phyloP scores from a whole-genome alignment of 2,888 invertebrate genomes.

The Alcis repandata region DNA sequence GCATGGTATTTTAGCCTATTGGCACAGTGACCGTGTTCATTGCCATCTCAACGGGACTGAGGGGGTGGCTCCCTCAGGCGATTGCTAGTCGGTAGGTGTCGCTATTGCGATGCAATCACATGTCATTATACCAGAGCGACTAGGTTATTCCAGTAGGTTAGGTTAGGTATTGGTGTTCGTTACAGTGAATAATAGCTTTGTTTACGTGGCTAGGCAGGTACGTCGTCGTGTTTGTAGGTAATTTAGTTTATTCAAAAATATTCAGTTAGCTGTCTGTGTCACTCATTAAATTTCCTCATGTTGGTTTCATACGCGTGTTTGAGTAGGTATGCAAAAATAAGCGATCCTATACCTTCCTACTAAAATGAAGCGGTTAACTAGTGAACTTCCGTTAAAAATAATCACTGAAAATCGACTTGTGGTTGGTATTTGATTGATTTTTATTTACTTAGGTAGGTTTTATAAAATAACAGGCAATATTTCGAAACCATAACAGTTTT shows the following conservation, averaged over 20 bases:
- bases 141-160: not conserved
- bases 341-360: not conserved
- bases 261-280: not conserved
- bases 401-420: no score
- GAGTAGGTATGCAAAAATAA: not conserved
- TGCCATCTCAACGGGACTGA: no score
- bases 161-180: not conserved
- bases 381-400: slow-evolving; percentile 1
- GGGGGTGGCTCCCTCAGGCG: no score
- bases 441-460: no score
- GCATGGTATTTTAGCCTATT: no score
- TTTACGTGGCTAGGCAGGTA: not conserved
- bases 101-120: no score
- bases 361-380: no score
- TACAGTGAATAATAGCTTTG: not conserved
- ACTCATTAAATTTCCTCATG: not conserved
- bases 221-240: not conserved
- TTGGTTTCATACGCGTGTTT: not conserved
- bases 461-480: no score
- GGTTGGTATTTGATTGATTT: no score
- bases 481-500: no score
- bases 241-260: not conserved
- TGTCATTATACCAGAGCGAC: not conserved
- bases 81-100: no score
- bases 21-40: no score